Base-by-base conservation (phyloP, 2,797 vertebrate species). In the Rhinatrema bivittatum region DNA sequence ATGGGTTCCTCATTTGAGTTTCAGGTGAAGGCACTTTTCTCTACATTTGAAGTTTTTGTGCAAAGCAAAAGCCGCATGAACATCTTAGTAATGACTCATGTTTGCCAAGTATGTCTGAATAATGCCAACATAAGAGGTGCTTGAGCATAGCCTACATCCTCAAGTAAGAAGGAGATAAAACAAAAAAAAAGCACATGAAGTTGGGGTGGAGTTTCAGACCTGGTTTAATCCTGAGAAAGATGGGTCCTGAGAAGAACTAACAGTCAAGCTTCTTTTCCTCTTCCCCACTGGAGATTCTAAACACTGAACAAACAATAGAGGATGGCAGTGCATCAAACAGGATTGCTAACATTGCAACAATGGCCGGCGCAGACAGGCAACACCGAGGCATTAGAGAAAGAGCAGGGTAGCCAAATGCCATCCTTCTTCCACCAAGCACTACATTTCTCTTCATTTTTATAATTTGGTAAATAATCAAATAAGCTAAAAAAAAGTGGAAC, bases 181-280 rank as follows among this genome's bases (percentile, higher is more conserved):
- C 27, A n/a, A 39, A 57, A 76, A 74, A 67, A 74, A 74, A 78
- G 80, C 73, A 84, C 68, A 85, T 78, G 84, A 82, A 78, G 79
- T 81, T 76, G 81, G 88, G 82, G 77, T 87, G 79, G 82, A 87
- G 90, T 68, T 90, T 94, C 96, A 99, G 95, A 99, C 96, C 96
- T 99, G 95, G 92, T 99, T 97, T 97, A 98, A 97, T 99, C 94
- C 96, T 98, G 96, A 99, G 96, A 98, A 99, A 98, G 96, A 94
- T 95, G 96, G 92, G 84, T 99, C 96, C 91, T 98, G 95, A 98
- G 94, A 95, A 93, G 94, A 94, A 94, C 96, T 99, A 99, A 99
- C 94, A 97, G 94, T 94, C 94, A 97, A 94, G 96, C 95, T 98
- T 98, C 96, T 96, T 96, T 98, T 99, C 96, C 96, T 99, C 96